Conservation (phyloP, 2,888 invertebrate species). For the Cephus runcator region DNA sequence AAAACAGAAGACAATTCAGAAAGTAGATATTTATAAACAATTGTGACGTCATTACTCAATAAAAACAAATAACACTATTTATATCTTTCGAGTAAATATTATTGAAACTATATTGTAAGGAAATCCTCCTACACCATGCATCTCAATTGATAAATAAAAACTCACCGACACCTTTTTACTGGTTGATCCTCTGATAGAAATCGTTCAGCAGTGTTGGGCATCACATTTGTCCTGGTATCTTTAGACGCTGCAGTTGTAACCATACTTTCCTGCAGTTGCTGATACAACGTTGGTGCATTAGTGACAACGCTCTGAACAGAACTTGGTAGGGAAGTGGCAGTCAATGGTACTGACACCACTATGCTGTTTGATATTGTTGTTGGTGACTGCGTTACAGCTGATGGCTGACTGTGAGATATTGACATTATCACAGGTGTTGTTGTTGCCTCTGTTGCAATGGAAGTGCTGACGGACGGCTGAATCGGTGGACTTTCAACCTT, state of each 20-base stretch:
- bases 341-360: slow-evolving; percentile 74
- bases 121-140: background rate
- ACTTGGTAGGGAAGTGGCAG: slow-evolving; percentile 64
- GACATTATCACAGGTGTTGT: slow-evolving; percentile 60
- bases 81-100: background rate
- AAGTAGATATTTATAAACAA: background rate
- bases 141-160: slow-evolving; percentile 17
- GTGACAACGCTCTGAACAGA: slow-evolving; percentile 53
- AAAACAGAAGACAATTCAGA: background rate
- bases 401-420: slow-evolving; percentile 53
- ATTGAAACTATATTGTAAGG: background rate
- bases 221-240: slow-evolving; percentile 46
- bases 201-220: slow-evolving; percentile 65
- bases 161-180: slow-evolving; percentile 70
- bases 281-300: slow-evolving; percentile 59
- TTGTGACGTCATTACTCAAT: background rate
- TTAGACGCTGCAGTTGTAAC: slow-evolving; percentile 45
- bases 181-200: slow-evolving; percentile 58
- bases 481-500: slow-evolving; percentile 52
- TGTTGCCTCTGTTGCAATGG: slow-evolving; percentile 48
- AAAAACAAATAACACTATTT: background rate
- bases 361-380: slow-evolving; percentile 67
- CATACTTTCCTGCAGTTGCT: slow-evolving; percentile 59
- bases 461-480: slow-evolving; percentile 42
- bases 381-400: slow-evolving; percentile 48